Evolutionary conservation across 2,113 vertebrate genomes (phyloP).

Genomic region (Noturus placidus): DNA sequence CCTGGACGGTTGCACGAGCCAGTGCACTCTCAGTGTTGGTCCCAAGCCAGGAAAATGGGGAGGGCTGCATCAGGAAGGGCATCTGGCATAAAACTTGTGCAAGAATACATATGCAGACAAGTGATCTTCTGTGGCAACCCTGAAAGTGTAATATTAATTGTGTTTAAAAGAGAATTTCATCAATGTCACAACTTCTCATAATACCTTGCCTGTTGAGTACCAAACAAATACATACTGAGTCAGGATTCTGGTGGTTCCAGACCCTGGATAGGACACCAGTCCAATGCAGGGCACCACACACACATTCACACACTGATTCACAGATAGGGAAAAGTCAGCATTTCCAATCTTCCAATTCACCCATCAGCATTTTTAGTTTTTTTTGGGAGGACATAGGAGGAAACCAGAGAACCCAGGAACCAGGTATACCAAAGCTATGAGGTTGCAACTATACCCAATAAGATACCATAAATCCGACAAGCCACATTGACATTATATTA

Average conservation of each 20-base stretch:
- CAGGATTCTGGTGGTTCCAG: not conserved
- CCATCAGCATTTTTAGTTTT: not conserved
- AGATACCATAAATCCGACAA: not conserved
- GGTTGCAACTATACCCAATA: not conserved
- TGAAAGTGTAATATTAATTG: not conserved
- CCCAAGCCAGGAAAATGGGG: too few species aligned
- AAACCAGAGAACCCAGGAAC: not conserved
- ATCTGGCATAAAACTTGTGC: too few species aligned
- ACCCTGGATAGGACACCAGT: not conserved
- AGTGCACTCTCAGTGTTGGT: too few species aligned
- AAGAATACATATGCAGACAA: too few species aligned
- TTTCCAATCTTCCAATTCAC: not conserved
- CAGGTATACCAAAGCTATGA: not conserved
- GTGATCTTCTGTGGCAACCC: too few species aligned
- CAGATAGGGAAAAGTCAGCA: too few species aligned
- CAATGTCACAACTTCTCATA: not conserved
- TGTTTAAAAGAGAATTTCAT: not conserved
- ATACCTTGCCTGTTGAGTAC: too few species aligned
- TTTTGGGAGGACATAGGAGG: not conserved
- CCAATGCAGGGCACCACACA: not conserved
- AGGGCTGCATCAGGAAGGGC: too few species aligned
- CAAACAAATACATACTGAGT: not conserved
- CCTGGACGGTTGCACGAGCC: too few species aligned
- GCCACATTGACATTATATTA: not conserved
- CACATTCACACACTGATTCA: not conserved